phyloP scores from a whole-genome alignment of 2,797 vertebrate species.

The Melanotaenia nigrans region DNA sequence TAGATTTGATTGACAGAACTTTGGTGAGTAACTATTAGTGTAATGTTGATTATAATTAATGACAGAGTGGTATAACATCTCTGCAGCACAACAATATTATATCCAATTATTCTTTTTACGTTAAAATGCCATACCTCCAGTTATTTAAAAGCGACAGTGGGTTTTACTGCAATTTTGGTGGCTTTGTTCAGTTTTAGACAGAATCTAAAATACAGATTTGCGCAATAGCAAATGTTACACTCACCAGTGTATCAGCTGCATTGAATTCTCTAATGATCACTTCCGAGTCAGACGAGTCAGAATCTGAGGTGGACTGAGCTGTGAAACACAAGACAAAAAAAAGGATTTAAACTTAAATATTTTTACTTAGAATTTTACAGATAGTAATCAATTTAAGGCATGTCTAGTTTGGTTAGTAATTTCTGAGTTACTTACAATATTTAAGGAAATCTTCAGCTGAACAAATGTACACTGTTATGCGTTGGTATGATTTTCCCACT shows the following conservation, averaged over 20 bases:
- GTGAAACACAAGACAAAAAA: constrained; percentile 3
- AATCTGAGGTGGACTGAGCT: constrained; percentile 1
- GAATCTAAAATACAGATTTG: not conserved
- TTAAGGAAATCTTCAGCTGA: not conserved
- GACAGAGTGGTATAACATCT: no score
- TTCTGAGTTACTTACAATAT: not conserved
- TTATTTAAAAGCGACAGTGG: not conserved
- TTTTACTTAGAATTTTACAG: not conserved
- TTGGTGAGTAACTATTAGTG: no score
- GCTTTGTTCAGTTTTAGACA: not conserved
- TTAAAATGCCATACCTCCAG: not conserved
- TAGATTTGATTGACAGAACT: no score
- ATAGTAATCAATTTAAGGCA: no score
- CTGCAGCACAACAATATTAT: no score
- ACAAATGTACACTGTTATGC: constrained; percentile 1
- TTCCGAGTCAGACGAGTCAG: not conserved
- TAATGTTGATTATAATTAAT: no score
- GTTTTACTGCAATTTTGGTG: not conserved
- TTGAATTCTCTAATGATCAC: constrained; percentile 1
- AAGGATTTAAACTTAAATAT: not conserved
- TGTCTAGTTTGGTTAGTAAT: no score
- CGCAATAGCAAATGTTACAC: no score
- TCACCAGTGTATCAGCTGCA: constrained; percentile 6
- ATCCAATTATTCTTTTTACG: no score
- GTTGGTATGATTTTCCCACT: not conserved